Evolutionary conservation across 2,797 vertebrate genomes (phyloP), one percentile per base, ranked within the genome.

Genomic region (Danio tinwini): DNA sequence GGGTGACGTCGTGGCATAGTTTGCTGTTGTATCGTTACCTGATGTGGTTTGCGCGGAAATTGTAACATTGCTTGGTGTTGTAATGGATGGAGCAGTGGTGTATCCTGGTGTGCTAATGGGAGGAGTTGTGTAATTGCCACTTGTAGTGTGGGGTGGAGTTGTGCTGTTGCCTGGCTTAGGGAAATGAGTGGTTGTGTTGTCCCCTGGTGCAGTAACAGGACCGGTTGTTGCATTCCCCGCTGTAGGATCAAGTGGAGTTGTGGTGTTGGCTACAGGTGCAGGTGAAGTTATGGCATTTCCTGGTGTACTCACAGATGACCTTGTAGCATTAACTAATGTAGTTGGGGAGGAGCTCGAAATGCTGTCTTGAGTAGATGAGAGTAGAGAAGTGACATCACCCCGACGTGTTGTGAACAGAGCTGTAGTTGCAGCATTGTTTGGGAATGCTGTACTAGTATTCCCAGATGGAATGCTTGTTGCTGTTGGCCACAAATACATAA

Each of bases 171-270:
- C 74, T 52, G 49, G 45, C 19, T 37, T 49, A 65, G 49, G 62
- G 44, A 6, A 44, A 65, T 52, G 2, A 47, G 42, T 13, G 59
- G n/a, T 42, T 49, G 65, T 59, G 76, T 0, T 2, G 5, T 14
- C 50, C 19, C 64, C 64, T 40, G 40, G 13, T 45, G 39, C 4
- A 55, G 42, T 58, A 68, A 37, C 14, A 58, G 74, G 50, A 76
- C 56, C 13, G 9, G 29, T 17, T 39, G 74, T 58, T 37, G 40
- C 13, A 0, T 67, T 58, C 21, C 67, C 71, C 44, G 71, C 0
- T 49, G 78, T 74, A 14, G 47, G 55, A 78, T 72, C 64, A 42
- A 5, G 50, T 72, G 53, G 21, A 81, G 73, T 73, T 75, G 84
- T 76, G 2, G n/a, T 11, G 50, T 5, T 76, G 37, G n/a, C 39